Evolutionary conservation across 2,113 vertebrate genomes (phyloP), one percentile per base, ranked within the genome.

Genomic region (Gnathonemus longibarbis): DNA sequence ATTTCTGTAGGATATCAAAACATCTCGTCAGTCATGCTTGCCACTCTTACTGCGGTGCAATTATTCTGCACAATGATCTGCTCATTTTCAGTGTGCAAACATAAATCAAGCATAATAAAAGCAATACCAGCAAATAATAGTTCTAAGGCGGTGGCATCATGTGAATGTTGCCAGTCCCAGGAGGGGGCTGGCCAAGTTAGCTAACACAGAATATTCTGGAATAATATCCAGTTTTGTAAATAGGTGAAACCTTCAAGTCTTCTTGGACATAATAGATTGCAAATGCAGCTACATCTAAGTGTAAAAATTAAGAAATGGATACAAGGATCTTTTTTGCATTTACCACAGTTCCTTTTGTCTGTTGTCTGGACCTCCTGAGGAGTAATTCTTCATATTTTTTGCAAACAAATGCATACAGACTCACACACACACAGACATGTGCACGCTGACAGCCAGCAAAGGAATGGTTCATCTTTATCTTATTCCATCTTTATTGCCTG

Each of bases 401-500:
- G 31, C 77, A n/a, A 46, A 48, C 19, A 45, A 48, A 45, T n/a
- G 21, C 21, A 48, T 11, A 52, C 27, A 87, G 42, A 53, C 85
- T 17, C 88, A 19, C 62, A 49, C 24, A 66, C 21, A 85, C 80
- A 66, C 80, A 62, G 35, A 9, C 77, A 31, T 10, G 42, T 35
- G 24, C 74, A 46, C 19, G 5, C 89, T 50, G 27, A 8, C 45
- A 31, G 3, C 58, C 13, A 19, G 46, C 46, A 48, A 48, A 17
- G 7, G 56, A 46, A 13, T 46, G 39, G 9, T 9, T 45, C 45
- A 46, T 58, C 46, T 93, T 92, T 92, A 92, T 93, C 94, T 90
- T 92, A 87, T 92, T 94, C 90, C 89, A 93, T 95, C 94, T 94
- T 95, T 94, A 95, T 94, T 93, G 93, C 93, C 88, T 90, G 93